Conservation (phyloP, 2,797 vertebrate genomes). For the Periophthalmus magnuspinnatus region DNA sequence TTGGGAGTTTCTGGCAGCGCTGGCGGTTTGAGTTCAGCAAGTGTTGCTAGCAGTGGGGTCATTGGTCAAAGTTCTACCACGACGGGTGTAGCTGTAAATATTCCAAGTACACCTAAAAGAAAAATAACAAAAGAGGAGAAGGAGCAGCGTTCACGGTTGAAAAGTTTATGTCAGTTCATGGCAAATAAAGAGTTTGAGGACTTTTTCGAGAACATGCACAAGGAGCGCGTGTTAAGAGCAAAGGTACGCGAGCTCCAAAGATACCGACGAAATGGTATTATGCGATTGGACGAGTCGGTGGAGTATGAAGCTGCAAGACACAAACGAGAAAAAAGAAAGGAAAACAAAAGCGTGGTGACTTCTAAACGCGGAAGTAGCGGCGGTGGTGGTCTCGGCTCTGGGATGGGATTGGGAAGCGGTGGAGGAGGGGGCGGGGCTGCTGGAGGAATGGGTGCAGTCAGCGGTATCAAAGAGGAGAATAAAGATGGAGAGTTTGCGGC, state of each 20-base stretch:
- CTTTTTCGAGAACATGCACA: constrained; percentile 95
- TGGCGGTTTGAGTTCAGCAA: constrained; percentile 28
- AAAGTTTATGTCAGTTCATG: constrained; percentile 96
- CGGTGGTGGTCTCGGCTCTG: constrained; percentile 60
- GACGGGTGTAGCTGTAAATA: constrained; percentile 26
- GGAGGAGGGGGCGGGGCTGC: constrained; percentile 50
- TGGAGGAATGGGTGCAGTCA: constrained; percentile 58
- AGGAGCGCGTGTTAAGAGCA: constrained; percentile 88
- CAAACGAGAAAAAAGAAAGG: constrained; percentile 94
- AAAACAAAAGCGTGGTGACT: constrained; percentile 84
- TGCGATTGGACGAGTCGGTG: constrained; percentile 89
- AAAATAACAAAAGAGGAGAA: constrained; percentile 96
- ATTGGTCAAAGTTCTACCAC: constrained; percentile 29
- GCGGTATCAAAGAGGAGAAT: constrained; percentile 84
- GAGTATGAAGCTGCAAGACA: constrained; percentile 95
- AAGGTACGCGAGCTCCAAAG: constrained; percentile 96
- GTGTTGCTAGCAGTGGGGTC: background rate
- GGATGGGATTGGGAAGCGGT: constrained; percentile 70
- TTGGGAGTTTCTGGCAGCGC: constrained; percentile 33
- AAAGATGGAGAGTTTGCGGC: constrained; percentile 91
- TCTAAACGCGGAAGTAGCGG: constrained; percentile 79
- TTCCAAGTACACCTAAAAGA: constrained; percentile 74
- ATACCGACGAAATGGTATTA: constrained; percentile 92
- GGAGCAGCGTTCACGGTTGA: constrained; percentile 86
- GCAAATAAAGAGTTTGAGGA: constrained; percentile 94